These are phyloP conservation scores for Musca domestica DNA, from an alignment of 1,140 invertebrate species.

Conservation along the genomic window DNA sequence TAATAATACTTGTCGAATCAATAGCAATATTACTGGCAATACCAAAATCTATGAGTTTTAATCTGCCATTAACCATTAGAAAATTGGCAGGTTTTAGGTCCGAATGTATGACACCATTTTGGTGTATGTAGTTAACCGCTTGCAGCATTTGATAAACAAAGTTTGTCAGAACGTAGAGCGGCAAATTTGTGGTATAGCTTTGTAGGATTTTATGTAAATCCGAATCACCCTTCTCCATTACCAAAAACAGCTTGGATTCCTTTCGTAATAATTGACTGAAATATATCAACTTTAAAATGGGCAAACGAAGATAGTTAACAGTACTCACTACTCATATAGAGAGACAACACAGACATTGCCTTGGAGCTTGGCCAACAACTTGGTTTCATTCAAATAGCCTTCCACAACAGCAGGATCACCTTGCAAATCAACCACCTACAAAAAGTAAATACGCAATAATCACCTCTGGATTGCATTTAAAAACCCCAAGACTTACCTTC, in stretches of 20 bases:
- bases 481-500: constrained; percentile 36
- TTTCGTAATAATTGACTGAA: constrained; percentile 59
- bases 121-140: constrained; percentile 88
- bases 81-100: constrained; percentile 98
- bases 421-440: constrained; percentile 63
- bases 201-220: constrained; percentile 81
- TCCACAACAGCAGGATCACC: constrained; percentile 70
- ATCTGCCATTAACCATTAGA: constrained; percentile 76
- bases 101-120: constrained; percentile 87
- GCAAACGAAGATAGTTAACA: neutral
- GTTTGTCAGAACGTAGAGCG: constrained; percentile 73
- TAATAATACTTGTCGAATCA: constrained; percentile 88
- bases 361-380: constrained; percentile 80
- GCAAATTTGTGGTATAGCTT: constrained; percentile 60
- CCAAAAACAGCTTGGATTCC: constrained; percentile 71
- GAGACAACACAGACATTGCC: constrained; percentile 78
- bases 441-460: constrained; percentile 6
- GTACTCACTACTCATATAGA: constrained; percentile 85
- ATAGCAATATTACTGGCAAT: constrained; percentile 88
- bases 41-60: constrained; percentile 98
- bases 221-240: constrained; percentile 91
- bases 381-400: constrained; percentile 89
- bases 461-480: neutral
- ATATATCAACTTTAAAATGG: constrained; percentile 15
- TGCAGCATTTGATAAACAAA: constrained; percentile 94